Conservation (phyloP, 2,797 vertebrate genomes). For the Protonibea diacanthus region DNA sequence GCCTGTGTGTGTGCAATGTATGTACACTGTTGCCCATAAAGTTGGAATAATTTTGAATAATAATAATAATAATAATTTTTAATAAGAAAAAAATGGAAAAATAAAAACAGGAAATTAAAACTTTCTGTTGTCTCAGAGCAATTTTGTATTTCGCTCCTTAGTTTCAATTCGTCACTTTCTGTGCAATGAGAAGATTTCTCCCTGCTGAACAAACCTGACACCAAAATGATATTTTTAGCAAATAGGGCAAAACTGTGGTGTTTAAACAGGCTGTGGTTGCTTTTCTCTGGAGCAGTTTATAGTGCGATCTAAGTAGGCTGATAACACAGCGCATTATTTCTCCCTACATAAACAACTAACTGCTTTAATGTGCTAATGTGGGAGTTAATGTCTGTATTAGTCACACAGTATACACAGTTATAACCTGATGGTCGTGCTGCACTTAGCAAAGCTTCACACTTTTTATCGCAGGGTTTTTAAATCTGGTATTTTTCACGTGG, state of each 20-base stretch:
- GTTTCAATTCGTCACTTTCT: conserved; percentile 31
- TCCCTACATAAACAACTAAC: conserved; percentile 9
- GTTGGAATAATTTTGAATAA: too few relatives aligned
- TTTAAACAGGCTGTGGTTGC: conserved; percentile 24
- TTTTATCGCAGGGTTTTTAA: neutral
- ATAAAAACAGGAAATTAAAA: neutral
- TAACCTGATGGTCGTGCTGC: neutral
- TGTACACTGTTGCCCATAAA: too few relatives aligned
- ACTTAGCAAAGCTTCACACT: neutral
- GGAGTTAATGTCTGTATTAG: conserved; percentile 18
- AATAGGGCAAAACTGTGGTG: conserved; percentile 50
- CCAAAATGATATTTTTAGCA: conserved; percentile 60
- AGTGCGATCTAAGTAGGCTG: conserved; percentile 44
- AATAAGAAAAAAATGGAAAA: too few relatives aligned
- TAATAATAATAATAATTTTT: too few relatives aligned
- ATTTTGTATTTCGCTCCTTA: neutral
- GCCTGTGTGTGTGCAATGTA: too few relatives aligned
- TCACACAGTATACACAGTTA: neutral
- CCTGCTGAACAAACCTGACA: conserved; percentile 38
- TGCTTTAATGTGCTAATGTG: conserved; percentile 19
- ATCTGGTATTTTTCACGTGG: neutral
- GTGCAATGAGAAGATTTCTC: conserved; percentile 2
- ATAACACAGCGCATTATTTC: neutral
- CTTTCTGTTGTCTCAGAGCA: conserved; percentile 7
- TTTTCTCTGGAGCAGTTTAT: conserved; percentile 27